Conservation (phyloP, 2,888 invertebrate genomes). For the Mactromeris polynyma region DNA sequence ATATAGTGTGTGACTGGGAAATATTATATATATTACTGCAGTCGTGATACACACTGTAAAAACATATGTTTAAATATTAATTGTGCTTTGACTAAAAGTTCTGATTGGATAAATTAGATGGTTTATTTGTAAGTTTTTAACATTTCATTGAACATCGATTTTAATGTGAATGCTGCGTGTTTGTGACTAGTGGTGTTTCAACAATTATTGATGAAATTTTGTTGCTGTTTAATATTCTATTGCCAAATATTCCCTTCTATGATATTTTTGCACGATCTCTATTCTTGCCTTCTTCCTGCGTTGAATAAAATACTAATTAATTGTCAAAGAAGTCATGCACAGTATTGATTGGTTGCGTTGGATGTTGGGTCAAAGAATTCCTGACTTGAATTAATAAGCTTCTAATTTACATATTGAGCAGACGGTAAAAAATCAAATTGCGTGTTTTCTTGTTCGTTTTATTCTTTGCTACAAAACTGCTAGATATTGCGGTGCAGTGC, state of each 20-base stretch:
- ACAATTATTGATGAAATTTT: neutral
- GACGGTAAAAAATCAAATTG: neutral
- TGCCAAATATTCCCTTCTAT: neutral
- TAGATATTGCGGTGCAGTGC: neutral
- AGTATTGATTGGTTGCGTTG: neutral
- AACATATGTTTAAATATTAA: no score
- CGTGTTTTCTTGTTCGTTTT: neutral
- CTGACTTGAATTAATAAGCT: constrained; percentile 12
- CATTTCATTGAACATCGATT: no score
- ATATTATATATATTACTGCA: no score
- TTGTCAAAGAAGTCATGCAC: constrained; percentile 25
- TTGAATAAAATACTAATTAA: constrained; percentile 13
- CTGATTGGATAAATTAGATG: no score
- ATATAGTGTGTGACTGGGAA: neutral
- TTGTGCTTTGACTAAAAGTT: no score
- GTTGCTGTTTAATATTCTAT: neutral
- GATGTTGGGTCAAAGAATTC: constrained; percentile 1
- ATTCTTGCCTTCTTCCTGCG: neutral
- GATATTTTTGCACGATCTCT: neutral
- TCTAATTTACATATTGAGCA: constrained; percentile 22
- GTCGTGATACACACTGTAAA: no score
- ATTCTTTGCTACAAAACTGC: neutral
- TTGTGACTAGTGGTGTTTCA: no score
- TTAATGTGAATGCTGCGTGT: no score
- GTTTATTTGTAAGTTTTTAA: no score